Evolutionary conservation across 2,888 invertebrate species (phyloP), one percentile per base, ranked within the genome.

Genomic region (Ceraclea dissimilis): DNA sequence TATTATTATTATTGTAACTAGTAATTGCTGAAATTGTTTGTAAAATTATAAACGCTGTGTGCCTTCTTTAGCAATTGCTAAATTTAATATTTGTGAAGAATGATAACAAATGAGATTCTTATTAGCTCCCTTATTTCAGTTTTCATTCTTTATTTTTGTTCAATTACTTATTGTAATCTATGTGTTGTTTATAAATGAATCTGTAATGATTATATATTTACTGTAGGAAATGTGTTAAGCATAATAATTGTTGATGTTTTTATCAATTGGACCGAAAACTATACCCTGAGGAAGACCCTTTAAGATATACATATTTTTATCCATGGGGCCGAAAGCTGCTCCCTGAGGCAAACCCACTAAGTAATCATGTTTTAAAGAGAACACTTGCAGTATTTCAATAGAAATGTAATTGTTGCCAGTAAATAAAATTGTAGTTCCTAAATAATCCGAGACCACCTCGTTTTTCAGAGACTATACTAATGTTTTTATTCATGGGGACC

Each of bases 61-160:
- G 86, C 86, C 86, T 86, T 83, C 83, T 56, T 60, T 84, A 84
- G 85, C 84, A 83, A 84, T 84, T 84, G 82, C 83, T 82, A 79
- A 80, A 73, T 78, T 78, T 79, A 79, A 71, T 71, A 39, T 70
- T 71, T 70, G 73, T 73, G 75, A 73, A 60, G 59, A 61, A 52
- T 58, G 58, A 58, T 58, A 58, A 34, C 39, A 39, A 47, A 49
- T 54, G 55, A 56, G 57, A 52, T 54, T 56, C 55, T 61, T n/a
- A n/a, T 61, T 56, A 11, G 16, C 49, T 49, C 26, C 49, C 22
- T 49, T 21, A 22, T 51, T n/a, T n/a, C n/a, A 56, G 51, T 51
- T 39, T 13, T 8, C 39, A 39, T 39, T 39, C 39, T 39, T 34
- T 58, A 54, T 55, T 51, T 58, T 56, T 56, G 34, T 51, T 54